These are phyloP conservation scores for Acanthosoma haemorrhoidale DNA, from an alignment of 2,888 invertebrate species.

Conservation along the genomic window DNA sequence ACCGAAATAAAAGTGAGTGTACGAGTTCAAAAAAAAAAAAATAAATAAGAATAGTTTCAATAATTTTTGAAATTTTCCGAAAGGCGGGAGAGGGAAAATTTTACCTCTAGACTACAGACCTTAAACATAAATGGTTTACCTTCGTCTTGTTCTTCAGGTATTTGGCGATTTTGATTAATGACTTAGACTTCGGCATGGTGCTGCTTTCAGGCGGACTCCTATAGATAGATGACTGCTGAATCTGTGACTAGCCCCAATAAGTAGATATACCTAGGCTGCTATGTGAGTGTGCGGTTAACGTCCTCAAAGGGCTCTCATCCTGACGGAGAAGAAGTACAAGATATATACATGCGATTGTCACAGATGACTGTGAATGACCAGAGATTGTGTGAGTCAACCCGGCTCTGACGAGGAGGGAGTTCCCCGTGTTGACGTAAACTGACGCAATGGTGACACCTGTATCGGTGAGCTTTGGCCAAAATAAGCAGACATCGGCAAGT, in stretches of 20 bases:
- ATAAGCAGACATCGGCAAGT: no score
- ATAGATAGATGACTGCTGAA: neutral
- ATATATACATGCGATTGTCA: neutral
- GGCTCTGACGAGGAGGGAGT: no score
- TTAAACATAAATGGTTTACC: constrained; percentile 45
- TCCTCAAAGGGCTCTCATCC: neutral
- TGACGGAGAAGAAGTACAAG: neutral
- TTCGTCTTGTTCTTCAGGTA: constrained; percentile 49
- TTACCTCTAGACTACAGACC: no score
- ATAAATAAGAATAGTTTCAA: no score
- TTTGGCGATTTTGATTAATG: constrained; percentile 47
- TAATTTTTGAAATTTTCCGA: no score
- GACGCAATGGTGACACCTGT: neutral
- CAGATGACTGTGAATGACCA: neutral
- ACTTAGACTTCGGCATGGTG: constrained; percentile 48
- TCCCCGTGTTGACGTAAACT: neutral
- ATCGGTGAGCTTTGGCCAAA: no score
- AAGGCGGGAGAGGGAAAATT: no score
- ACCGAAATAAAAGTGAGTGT: no score
- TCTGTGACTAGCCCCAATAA: no score
- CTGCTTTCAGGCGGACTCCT: neutral
- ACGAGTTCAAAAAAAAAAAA: no score
- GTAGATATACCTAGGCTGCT: neutral
- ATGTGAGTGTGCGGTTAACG: no score
- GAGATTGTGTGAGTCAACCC: neutral